A percentile compares a stretch with the other conserved stretches of the same genome.
phyloP scores from a whole-genome alignment of 2,888 invertebrate genomes.

The Schizotus pectinicornis region DNA sequence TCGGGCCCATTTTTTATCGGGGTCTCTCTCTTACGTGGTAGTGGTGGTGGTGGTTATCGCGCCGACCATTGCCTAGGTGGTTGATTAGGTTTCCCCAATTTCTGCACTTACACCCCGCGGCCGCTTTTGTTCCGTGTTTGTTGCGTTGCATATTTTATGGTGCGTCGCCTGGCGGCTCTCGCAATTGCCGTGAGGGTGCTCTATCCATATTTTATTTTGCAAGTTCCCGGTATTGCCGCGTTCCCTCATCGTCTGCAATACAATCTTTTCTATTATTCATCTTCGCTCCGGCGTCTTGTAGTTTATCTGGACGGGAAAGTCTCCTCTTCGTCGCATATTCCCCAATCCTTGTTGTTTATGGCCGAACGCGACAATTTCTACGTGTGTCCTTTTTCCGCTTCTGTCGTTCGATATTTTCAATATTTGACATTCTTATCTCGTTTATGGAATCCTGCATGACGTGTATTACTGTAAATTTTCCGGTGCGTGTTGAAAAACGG shows the following conservation, averaged over 20 bases:
- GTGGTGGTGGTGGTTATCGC: background rate
- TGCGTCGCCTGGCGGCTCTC: slow-evolving; percentile 27
- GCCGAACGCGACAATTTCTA: slow-evolving; percentile 40
- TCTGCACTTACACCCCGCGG: background rate
- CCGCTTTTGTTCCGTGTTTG: slow-evolving; percentile 9
- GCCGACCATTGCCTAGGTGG: background rate
- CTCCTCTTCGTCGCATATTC: slow-evolving; percentile 17
- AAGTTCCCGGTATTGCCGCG: slow-evolving; percentile 42
- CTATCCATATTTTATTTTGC: slow-evolving; percentile 45
- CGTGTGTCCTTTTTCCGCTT: slow-evolving; percentile 19
- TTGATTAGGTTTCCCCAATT: slow-evolving; percentile 15
- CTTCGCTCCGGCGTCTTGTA: slow-evolving; percentile 21
- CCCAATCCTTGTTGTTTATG: slow-evolving; percentile 35
- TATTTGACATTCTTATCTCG: slow-evolving; percentile 41
- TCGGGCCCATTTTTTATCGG: too few species aligned
- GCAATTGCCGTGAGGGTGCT: slow-evolving; percentile 41
- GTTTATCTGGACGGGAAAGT: slow-evolving; percentile 26
- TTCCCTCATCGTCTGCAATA: slow-evolving; percentile 50
- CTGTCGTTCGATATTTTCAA: slow-evolving; percentile 36
- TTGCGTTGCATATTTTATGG: slow-evolving; percentile 26
- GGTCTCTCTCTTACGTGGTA: background rate
- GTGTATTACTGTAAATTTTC: slow-evolving; percentile 35
- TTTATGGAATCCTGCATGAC: slow-evolving; percentile 32
- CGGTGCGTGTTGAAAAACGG: slow-evolving; percentile 31
- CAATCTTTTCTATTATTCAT: slow-evolving; percentile 51